Evolutionary conservation across 2,113 vertebrate genomes (phyloP).

Genomic region (Tyrannus savana): DNA sequence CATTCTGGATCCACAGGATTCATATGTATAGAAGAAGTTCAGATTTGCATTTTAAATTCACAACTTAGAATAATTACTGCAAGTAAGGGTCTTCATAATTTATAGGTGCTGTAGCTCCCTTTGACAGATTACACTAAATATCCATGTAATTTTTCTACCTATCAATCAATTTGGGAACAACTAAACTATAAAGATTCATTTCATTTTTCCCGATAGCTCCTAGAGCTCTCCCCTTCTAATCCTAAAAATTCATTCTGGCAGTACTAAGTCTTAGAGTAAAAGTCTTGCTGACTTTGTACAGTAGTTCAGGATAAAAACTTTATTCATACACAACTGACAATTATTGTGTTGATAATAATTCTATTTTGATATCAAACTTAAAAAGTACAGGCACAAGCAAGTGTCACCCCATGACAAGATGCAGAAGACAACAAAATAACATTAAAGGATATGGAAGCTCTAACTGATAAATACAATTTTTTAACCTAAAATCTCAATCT

Average conservation of each 20-base stretch:
- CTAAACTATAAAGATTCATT: neutral
- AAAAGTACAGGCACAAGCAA: neutral
- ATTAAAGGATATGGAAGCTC: neutral
- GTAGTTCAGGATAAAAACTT: neutral
- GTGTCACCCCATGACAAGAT: neutral
- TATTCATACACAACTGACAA: neutral
- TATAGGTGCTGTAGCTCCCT: neutral
- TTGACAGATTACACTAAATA: neutral
- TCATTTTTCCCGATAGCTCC: neutral
- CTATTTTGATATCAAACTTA: neutral
- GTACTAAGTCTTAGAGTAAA: neutral
- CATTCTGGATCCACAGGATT: neutral
- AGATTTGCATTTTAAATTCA: neutral
- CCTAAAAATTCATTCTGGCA: neutral
- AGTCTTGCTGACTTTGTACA: neutral
- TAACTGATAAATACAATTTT: neutral
- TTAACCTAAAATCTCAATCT: neutral
- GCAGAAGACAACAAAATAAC: neutral
- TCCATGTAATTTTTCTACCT: neutral
- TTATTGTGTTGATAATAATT: neutral
- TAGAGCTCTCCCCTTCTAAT: neutral
- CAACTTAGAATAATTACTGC: neutral
- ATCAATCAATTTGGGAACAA: neutral
- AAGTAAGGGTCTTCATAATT: neutral
- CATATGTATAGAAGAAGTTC: rapidly evolving